Conservation (phyloP, 2,888 invertebrate species). For the Troglohyphantes excavatus region DNA sequence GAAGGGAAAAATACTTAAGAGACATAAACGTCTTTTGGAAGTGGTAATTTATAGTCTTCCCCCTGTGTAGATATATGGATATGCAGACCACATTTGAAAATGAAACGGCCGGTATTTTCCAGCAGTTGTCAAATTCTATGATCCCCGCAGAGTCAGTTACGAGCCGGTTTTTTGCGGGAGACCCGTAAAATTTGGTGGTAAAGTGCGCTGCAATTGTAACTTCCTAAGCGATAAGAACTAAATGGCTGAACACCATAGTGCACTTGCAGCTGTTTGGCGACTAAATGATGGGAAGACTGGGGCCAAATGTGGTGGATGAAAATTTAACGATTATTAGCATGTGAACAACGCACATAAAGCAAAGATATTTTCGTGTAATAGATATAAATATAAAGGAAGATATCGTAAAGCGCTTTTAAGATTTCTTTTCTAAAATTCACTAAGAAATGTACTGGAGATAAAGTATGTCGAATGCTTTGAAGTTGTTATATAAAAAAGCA, state of each 20-base stretch:
- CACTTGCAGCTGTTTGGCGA: constrained; percentile 36
- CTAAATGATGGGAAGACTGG: neutral
- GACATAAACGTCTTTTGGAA: constrained; percentile 65
- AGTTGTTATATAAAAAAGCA: too few relatives aligned
- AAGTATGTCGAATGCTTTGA: too few relatives aligned
- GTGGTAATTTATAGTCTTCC: constrained; percentile 62
- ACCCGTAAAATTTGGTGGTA: constrained; percentile 37
- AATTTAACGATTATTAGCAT: constrained; percentile 53
- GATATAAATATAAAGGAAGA: constrained; percentile 4
- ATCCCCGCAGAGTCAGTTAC: constrained; percentile 41
- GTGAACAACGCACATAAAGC: constrained; percentile 37
- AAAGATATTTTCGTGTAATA: constrained; percentile 23
- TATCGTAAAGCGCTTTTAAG: neutral
- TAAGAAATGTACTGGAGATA: too few relatives aligned
- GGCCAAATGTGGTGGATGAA: constrained; percentile 2
- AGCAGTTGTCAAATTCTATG: constrained; percentile 47
- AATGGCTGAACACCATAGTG: constrained; percentile 11
- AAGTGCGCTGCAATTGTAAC: constrained; percentile 45
- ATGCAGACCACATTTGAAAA: constrained; percentile 42
- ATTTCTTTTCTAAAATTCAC: neutral
- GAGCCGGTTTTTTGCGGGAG: constrained; percentile 31
- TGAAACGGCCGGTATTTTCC: constrained; percentile 54
- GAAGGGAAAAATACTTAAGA: constrained; percentile 53
- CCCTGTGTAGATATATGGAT: constrained; percentile 58
- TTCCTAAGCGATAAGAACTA: constrained; percentile 34